Evolutionary conservation across 1,140 invertebrate genomes (phyloP).

Genomic region (Eriocheir sinensis): DNA sequence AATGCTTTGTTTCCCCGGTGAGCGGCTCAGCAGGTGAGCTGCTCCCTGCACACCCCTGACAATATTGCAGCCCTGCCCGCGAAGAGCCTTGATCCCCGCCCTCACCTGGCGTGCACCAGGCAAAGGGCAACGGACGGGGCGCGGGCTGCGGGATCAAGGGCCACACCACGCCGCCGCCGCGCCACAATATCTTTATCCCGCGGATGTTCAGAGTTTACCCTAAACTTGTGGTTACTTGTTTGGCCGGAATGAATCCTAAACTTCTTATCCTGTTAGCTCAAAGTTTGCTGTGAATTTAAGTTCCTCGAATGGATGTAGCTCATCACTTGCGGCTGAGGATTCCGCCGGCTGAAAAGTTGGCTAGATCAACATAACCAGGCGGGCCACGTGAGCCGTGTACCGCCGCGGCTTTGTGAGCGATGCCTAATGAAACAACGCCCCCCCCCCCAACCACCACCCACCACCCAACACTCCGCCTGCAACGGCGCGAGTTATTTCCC

Average conservation of each 20-base stretch:
- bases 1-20: slow-evolving; percentile 1
- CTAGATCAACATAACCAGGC: too few species aligned
- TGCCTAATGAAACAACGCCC: background rate
- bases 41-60: background rate
- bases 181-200: background rate
- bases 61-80: background rate
- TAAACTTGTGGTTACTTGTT: background rate
- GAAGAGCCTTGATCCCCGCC: background rate
- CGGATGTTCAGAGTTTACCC: background rate
- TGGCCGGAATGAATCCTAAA: background rate
- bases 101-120: background rate
- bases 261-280: background rate
- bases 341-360: too few species aligned
- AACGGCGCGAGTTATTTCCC: too few species aligned
- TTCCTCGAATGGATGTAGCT: background rate
- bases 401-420: too few species aligned
- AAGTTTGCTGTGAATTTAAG: background rate
- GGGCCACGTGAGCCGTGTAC: too few species aligned
- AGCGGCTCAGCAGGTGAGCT: slow-evolving; percentile 11
- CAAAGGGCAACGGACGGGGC: background rate
- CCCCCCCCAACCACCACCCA: background rate
- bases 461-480: too few species aligned
- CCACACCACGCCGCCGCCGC: background rate
- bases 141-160: background rate
- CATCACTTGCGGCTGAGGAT: background rate